Evolutionary conservation across 2,888 invertebrate genomes (phyloP).

Genomic region (Neuroscelio doddi): DNA sequence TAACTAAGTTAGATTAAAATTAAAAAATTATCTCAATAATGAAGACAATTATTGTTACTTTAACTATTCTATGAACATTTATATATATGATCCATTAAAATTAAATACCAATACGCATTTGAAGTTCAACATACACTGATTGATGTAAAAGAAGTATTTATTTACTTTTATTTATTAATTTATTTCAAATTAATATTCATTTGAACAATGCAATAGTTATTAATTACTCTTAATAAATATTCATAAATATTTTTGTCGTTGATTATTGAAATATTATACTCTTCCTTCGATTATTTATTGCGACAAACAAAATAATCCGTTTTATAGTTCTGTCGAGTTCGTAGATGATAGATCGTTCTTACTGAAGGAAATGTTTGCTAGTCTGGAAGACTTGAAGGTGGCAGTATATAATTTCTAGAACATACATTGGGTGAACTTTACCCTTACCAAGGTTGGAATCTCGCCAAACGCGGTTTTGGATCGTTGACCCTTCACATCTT

Average conservation of each 20-base stretch:
- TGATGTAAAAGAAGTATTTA: conserved; percentile 2
- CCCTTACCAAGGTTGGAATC: conserved; percentile 52
- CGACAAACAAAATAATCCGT: neutral
- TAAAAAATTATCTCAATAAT: too few relatives aligned
- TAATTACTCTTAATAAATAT: conserved; percentile 5
- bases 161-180: too few relatives aligned
- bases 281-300: neutral
- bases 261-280: neutral
- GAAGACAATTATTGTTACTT: too few relatives aligned
- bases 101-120: too few relatives aligned
- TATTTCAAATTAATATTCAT: too few relatives aligned
- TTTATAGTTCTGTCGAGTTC: conserved; percentile 26
- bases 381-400: conserved; percentile 48
- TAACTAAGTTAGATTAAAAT: too few relatives aligned
- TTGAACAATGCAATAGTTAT: too few relatives aligned
- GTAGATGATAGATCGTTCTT: conserved; percentile 33
- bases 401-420: conserved; percentile 59
- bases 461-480: conserved; percentile 57
- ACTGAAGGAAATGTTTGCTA: conserved; percentile 24
- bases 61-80: too few relatives aligned
- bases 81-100: too few relatives aligned
- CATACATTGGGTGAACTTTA: conserved; percentile 49
- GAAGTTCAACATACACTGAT: too few relatives aligned
- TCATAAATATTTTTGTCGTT: neutral
- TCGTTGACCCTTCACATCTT: conserved; percentile 54